Percentiles rank a stretch among this genome's conserved stretches.
These are phyloP conservation scores for Vanacampus margaritifer DNA, from an alignment of 2,113 vertebrate genomes.

Conservation along the genomic window DNA sequence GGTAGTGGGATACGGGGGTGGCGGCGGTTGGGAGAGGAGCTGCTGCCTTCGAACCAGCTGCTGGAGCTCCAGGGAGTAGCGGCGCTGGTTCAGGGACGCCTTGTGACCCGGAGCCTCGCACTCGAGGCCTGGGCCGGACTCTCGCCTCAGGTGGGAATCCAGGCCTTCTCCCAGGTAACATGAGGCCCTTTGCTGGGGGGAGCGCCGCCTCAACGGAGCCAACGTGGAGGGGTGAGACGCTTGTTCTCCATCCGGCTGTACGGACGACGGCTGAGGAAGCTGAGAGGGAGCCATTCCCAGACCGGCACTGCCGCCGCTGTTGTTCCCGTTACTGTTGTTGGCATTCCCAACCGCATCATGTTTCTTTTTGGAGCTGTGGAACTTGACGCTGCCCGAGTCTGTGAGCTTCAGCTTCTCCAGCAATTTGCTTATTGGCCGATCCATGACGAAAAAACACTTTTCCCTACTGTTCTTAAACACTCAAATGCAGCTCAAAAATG, in stretches of 20 bases:
- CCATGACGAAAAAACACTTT: constrained; percentile 67
- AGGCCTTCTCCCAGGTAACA: constrained; percentile 67
- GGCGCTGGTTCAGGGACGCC: constrained; percentile 66
- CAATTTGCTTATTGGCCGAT: constrained; percentile 80
- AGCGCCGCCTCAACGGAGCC: constrained; percentile 66
- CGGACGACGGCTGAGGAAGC: constrained; percentile 37
- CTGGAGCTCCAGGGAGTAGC: constrained; percentile 77
- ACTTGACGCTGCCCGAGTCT: constrained; percentile 82
- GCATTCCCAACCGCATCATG: constrained; percentile 71
- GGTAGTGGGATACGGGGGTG: constrained; percentile 51
- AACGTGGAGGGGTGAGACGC: constrained; percentile 52
- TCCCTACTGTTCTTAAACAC: not conserved
- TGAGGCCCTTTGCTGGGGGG: constrained; percentile 68
- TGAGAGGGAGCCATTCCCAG: constrained; percentile 53
- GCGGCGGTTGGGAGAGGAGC: constrained; percentile 71
- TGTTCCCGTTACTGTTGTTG: constrained; percentile 71
- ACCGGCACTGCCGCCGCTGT: constrained; percentile 30
- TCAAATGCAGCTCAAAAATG: not conserved
- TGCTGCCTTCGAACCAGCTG: constrained; percentile 73
- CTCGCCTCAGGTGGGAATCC: constrained; percentile 63
- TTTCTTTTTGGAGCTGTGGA: constrained; percentile 80
- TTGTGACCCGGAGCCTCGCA: constrained; percentile 58
- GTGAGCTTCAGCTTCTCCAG: constrained; percentile 81
- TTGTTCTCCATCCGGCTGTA: constrained; percentile 49
- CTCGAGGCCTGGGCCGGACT: constrained; percentile 60